Percentiles rank a stretch among this genome's conserved stretches.
Evolutionary conservation across 2,888 invertebrate species (phyloP).

Genomic region (Apantesis nais): DNA sequence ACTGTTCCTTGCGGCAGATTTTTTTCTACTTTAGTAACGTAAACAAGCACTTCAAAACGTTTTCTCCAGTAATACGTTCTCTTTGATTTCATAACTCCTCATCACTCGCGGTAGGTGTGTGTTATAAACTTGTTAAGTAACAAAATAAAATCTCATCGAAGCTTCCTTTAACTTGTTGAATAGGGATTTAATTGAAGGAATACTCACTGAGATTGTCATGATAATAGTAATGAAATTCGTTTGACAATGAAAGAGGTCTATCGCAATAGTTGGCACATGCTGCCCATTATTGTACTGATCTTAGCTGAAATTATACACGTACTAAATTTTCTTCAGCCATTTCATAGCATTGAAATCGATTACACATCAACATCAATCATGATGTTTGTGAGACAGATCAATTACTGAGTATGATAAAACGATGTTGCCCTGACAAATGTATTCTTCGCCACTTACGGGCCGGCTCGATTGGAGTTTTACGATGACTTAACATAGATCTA

Average conservation of each 20-base stretch:
- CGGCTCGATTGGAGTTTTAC: too few relatives aligned
- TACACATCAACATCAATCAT: neutral
- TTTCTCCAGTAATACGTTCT: neutral
- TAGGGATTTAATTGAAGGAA: neutral
- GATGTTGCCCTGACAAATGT: neutral
- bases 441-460: too few relatives aligned
- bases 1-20: neutral
- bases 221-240: neutral
- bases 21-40: neutral
- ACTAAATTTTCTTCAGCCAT: neutral
- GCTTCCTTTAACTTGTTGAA: neutral
- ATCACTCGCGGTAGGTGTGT: neutral
- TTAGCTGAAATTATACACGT: neutral
- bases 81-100: neutral
- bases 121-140: neutral
- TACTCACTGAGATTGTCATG: neutral
- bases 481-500: too few relatives aligned
- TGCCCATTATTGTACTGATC: neutral
- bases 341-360: too few relatives aligned
- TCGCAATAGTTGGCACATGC: neutral
- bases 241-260: neutral
- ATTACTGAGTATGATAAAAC: neutral
- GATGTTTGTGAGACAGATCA: neutral
- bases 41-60: neutral
- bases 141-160: neutral